Evolutionary conservation across 2,888 invertebrate species (phyloP).

Genomic region (Drosophila birchii): DNA sequence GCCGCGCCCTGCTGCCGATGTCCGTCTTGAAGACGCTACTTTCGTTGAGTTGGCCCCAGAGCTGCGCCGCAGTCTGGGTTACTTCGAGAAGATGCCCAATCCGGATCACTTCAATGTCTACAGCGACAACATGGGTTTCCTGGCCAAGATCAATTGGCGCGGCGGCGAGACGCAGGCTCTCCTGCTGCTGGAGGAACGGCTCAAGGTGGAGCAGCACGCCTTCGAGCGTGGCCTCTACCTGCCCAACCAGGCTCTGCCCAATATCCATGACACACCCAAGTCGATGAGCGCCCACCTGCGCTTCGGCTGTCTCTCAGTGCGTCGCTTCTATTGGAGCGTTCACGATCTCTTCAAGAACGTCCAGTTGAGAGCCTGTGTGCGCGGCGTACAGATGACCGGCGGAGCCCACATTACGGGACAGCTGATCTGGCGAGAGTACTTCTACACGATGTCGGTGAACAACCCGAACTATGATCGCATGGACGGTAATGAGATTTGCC

Average conservation of each 20-base stretch:
- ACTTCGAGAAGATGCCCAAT: slow-evolving; percentile 86
- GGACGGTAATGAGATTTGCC: slow-evolving; percentile 89
- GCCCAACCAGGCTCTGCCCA: slow-evolving; percentile 89
- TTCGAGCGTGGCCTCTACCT: slow-evolving; percentile 87
- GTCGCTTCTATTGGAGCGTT: slow-evolving; percentile 90
- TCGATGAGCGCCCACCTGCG: slow-evolving; percentile 90
- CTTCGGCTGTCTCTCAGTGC: slow-evolving; percentile 90
- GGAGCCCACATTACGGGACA: slow-evolving; percentile 86
- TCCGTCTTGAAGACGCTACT: slow-evolving; percentile 84
- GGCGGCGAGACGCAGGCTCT: slow-evolving; percentile 89
- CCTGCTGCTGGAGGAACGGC: slow-evolving; percentile 86
- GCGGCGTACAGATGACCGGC: slow-evolving; percentile 70
- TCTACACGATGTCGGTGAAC: slow-evolving; percentile 91
- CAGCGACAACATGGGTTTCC: slow-evolving; percentile 83
- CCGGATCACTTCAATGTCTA: slow-evolving; percentile 87
- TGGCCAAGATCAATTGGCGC: slow-evolving; percentile 86
- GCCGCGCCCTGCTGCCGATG: slow-evolving; percentile 86
- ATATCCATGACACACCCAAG: slow-evolving; percentile 88
- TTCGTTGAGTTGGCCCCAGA: slow-evolving; percentile 85
- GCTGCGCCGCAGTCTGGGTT: slow-evolving; percentile 85
- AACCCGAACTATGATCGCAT: slow-evolving; percentile 89
- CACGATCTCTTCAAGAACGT: slow-evolving; percentile 88
- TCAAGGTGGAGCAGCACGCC: slow-evolving; percentile 86
- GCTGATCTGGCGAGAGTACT: slow-evolving; percentile 91
- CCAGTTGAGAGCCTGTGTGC: slow-evolving; percentile 82